Percentiles rank a stretch among this genome's conserved stretches.
Conservation (phyloP, 2,888 invertebrate genomes). For the Zeuzera pyrina region DNA sequence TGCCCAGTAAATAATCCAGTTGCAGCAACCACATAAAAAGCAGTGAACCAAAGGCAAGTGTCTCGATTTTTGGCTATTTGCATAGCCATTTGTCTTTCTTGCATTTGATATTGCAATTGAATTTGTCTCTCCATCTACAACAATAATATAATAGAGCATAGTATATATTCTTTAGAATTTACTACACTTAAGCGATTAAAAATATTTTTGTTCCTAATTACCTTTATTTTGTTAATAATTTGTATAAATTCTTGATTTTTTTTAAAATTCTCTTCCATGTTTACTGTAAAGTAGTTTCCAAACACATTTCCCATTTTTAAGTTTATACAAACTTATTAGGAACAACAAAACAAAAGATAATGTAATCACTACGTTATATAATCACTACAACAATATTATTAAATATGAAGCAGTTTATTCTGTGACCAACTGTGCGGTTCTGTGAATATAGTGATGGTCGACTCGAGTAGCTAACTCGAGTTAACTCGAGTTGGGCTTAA, state of each 20-base stretch:
- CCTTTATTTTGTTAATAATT: constrained; percentile 77
- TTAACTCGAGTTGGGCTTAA: too few species aligned
- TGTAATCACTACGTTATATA: too few species aligned
- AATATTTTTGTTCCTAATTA: constrained; percentile 25
- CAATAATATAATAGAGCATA: constrained; percentile 14
- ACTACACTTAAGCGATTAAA: constrained; percentile 2
- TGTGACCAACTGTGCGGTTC: too few species aligned
- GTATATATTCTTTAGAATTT: constrained; percentile 9
- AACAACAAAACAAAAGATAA: constrained; percentile 14
- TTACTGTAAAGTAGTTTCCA: constrained; percentile 60
- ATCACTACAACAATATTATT: too few species aligned
- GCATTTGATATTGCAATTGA: constrained; percentile 85
- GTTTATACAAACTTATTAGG: constrained; percentile 4
- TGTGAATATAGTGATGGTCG: too few species aligned
- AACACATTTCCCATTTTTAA: constrained; percentile 61
- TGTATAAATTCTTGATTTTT: constrained; percentile 81
- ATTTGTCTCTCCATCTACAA: constrained; percentile 83
- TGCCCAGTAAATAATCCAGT: constrained; percentile 69
- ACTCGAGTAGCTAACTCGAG: too few species aligned
- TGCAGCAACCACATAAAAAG: constrained; percentile 76
- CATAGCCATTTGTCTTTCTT: constrained; percentile 81
- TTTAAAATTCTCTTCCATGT: constrained; percentile 78
- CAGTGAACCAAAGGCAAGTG: constrained; percentile 79
- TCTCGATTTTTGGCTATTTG: constrained; percentile 81
- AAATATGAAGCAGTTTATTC: too few species aligned